Percentiles rank a stretch among this genome's conserved stretches.
phyloP scores from a whole-genome alignment of 2,113 vertebrate species.

The Pelvicachromis taeniatus region DNA sequence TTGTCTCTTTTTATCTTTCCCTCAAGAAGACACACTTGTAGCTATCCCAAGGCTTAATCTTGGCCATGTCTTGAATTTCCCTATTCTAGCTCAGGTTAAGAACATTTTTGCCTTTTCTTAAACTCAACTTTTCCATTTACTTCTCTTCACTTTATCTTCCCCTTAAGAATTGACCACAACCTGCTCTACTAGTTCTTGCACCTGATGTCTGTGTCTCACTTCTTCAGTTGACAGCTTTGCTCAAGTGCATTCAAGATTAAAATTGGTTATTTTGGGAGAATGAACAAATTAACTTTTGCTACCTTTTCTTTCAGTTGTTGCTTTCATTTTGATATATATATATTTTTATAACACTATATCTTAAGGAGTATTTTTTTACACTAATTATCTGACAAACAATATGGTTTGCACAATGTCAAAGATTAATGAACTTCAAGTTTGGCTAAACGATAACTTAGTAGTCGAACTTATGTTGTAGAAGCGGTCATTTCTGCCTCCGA shows the following conservation, averaged over 20 bases:
- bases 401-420: not conserved
- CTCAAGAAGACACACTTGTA: not conserved
- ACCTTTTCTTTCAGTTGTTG: not conserved
- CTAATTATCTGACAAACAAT: not conserved
- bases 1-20: constrained; percentile 8
- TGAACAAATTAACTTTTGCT: not conserved
- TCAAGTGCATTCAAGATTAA: not conserved
- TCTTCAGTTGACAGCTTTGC: not conserved
- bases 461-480: not conserved
- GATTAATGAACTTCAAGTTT: not conserved
- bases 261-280: not conserved
- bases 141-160: not conserved
- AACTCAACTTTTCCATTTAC: not conserved
- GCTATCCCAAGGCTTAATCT: not conserved
- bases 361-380: not conserved
- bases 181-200: not conserved
- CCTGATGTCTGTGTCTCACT: not conserved
- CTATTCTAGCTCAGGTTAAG: not conserved
- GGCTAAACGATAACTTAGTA: not conserved
- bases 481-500: not conserved
- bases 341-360: not conserved
- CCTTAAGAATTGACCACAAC: not conserved
- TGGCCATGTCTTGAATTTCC: not conserved
- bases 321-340: not conserved
- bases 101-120: not conserved